Base-by-base conservation (phyloP, 2,797 vertebrate genomes). In the Vespertilio murinus region DNA sequence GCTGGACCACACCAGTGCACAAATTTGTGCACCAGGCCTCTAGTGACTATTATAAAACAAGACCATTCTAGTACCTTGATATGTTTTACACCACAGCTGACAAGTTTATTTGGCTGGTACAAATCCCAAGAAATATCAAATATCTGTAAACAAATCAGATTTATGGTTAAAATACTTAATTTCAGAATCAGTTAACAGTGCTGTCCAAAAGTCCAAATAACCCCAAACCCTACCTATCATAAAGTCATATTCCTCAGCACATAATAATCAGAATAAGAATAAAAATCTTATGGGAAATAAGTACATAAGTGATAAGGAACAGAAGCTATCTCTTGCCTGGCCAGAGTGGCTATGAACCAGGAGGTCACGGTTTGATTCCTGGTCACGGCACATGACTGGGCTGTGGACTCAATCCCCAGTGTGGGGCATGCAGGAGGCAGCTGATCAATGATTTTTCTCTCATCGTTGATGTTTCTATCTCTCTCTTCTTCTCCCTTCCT, bases 61-160 rank as follows among this genome's bases (percentile, higher is more conserved):
- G 65, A 95, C n/a, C 35, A 18, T 90, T 70, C 47, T 82, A 94
- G 81, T 99, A 99, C 99, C 99, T 99, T 99, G 96, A 99, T 99
- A 97, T 99, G 99, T 98, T 99, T 99, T 97, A 99, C 99, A 4
- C 99, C 99, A 97, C 99, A 99, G 98, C 99, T 99, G 96, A 99
- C 99, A 3, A 99, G 99, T 97, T 99, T 99, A 98, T 99, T 99
- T 84, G 99, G 99, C 98, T 99, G 99, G 98, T 99, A 99, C 97
- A 99, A 98, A 98, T 99, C 99, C 99, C 99, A 99, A 64, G 99
- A 99, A 98, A 99, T 99, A 98, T 99, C 99, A 98, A 99, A 99
- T 98, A 99, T 99, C 99, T 99, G 98, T 88, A 94, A 97, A 97
- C 85, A 71, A 97, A 97, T 93, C 33, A 97, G 81, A 91, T 77